These are phyloP conservation scores for Zingel zingel DNA, from an alignment of 2,113 vertebrate species.

Conservation along the genomic window DNA sequence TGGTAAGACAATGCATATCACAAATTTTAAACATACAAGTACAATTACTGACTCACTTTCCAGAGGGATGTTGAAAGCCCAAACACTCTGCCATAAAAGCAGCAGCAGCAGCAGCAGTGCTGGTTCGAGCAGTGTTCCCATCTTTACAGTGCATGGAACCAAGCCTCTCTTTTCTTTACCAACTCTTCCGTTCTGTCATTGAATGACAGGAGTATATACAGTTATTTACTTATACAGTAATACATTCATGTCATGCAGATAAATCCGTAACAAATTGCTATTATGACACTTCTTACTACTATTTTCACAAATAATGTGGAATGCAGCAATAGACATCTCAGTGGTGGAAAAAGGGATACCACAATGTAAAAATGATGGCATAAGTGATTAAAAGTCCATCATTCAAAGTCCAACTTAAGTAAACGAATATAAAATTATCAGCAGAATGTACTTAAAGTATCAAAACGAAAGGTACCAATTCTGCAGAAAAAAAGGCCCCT, in stretches of 20 bases:
- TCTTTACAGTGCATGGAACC: conserved; percentile 76
- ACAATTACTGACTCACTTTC: conserved; percentile 87
- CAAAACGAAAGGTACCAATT: not conserved
- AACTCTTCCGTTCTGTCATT: conserved; percentile 36
- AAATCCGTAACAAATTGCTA: not conserved
- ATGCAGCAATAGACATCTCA: not conserved
- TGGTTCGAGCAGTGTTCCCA: conserved; percentile 80
- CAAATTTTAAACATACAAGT: not conserved
- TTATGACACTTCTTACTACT: not conserved
- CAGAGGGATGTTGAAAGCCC: conserved; percentile 90
- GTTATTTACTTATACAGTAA: not conserved
- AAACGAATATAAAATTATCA: not conserved
- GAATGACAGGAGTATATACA: not conserved
- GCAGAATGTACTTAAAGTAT: not conserved
- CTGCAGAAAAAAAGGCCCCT: not conserved
- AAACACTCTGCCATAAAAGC: conserved; percentile 81
- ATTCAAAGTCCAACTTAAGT: not conserved
- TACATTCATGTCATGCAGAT: not conserved
- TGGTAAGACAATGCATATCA: not conserved
- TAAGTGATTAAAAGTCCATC: not conserved
- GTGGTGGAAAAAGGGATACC: not conserved
- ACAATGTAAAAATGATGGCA: not conserved
- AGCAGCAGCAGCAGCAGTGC: conserved; percentile 73
- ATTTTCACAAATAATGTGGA: not conserved
- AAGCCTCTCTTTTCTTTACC: conserved; percentile 42